Conservation (phyloP, 2,797 vertebrate genomes). For the Fistularia tabacaria region DNA sequence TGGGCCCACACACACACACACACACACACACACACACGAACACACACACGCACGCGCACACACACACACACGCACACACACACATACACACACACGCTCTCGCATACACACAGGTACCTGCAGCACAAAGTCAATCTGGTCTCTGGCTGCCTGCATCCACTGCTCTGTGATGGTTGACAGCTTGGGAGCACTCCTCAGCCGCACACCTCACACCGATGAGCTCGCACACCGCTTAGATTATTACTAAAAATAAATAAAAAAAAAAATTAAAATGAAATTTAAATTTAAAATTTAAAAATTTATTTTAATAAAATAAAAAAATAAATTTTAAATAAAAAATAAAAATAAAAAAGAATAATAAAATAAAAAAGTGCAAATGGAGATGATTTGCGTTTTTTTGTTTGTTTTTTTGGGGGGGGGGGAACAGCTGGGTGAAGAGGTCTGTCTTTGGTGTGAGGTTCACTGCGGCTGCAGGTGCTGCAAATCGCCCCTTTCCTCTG, state of each 20-base stretch:
- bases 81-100: conserved; percentile 12
- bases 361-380: too few relatives aligned
- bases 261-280: too few relatives aligned
- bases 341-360: too few relatives aligned
- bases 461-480: conserved; percentile 79
- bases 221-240: conserved; percentile 28
- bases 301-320: too few relatives aligned
- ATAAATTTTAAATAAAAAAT: too few relatives aligned
- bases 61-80: conserved; percentile 12
- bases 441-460: conserved; percentile 33
- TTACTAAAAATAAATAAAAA: too few relatives aligned
- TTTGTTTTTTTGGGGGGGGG: background rate
- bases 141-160: conserved; percentile 85
- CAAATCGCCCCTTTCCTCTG: conserved; percentile 78
- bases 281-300: too few relatives aligned
- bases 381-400: background rate
- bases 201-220: conserved; percentile 58
- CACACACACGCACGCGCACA: conserved; percentile 11
- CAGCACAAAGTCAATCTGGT: conserved; percentile 56
- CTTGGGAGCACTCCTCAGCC: conserved; percentile 83
- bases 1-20: conserved; percentile 19
- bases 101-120: conserved; percentile 7
- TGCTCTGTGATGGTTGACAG: conserved; percentile 94
- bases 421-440: background rate
- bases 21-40: conserved; percentile 3